phyloP scores from a whole-genome alignment of 2,113 vertebrate genomes.

The Neodon shergylaensis region DNA sequence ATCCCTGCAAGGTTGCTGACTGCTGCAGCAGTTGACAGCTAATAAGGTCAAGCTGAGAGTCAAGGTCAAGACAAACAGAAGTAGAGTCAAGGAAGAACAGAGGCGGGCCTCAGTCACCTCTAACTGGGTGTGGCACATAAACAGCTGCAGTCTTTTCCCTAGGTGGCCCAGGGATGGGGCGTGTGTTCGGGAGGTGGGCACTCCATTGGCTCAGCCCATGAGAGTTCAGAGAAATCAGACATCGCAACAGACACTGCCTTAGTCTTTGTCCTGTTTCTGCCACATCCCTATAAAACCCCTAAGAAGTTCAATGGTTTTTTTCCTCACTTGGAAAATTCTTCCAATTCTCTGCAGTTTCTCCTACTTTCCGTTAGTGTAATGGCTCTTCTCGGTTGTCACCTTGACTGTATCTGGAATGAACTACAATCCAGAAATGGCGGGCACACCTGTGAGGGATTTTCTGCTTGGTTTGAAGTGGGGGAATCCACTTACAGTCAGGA shows the following conservation, averaged over 20 bases:
- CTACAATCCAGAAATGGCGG: too few species aligned
- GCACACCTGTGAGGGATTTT: too few species aligned
- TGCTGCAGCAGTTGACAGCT: neutral
- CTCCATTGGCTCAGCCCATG: neutral
- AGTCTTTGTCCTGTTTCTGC: neutral
- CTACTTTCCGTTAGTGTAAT: neutral
- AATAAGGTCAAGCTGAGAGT: neutral
- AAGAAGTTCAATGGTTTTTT: neutral
- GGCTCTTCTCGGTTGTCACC: too few species aligned
- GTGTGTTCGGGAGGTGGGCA: neutral
- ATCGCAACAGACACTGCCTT: neutral
- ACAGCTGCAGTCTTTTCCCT: neutral
- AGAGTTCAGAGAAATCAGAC: neutral
- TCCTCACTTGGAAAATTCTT: neutral
- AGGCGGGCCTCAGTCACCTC: too few species aligned
- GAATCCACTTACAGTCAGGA: too few species aligned
- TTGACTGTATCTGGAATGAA: too few species aligned
- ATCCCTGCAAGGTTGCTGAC: neutral
- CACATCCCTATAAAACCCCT: neutral
- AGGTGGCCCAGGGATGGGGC: neutral
- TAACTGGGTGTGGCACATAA: neutral
- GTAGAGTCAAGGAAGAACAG: neutral
- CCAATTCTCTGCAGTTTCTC: neutral
- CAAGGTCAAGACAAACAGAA: neutral
- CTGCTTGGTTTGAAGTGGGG: too few species aligned